Evolutionary conservation across 2,113 vertebrate genomes (phyloP).

Genomic region (Oryzias curvinotus): DNA sequence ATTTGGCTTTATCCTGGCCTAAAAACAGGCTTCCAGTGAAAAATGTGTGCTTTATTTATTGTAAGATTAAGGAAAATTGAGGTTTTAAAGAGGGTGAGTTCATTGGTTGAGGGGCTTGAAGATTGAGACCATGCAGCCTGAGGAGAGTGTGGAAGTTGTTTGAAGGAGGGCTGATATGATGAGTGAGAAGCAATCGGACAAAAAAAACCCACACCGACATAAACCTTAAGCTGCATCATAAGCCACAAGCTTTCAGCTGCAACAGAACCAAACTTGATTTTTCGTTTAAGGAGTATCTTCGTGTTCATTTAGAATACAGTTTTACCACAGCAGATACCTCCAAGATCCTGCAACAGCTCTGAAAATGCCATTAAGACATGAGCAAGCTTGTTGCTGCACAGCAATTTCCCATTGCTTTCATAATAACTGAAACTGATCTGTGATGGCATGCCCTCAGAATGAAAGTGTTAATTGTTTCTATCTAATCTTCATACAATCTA

Average conservation of each 20-base stretch:
- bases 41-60: too few relatives aligned
- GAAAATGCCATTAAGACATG: neutral
- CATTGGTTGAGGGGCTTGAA: neutral
- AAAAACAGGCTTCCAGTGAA: too few relatives aligned
- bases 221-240: neutral
- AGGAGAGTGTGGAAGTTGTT: neutral
- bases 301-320: slow-evolving; percentile 23
- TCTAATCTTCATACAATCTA: neutral
- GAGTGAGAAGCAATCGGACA: neutral
- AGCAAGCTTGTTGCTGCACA: neutral
- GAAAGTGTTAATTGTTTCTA: neutral
- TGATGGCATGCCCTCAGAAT: neutral
- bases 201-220: neutral
- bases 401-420: neutral
- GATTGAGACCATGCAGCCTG: neutral
- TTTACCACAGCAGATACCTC: neutral
- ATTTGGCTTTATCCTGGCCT: too few relatives aligned
- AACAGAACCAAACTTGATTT: neutral
- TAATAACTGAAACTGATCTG: neutral
- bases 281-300: slow-evolving; percentile 9
- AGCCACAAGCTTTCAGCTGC: neutral
- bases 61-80: neutral
- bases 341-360: neutral
- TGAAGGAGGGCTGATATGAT: neutral
- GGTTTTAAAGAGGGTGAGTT: neutral